Conservation (phyloP, 2,797 vertebrate genomes). For the Notoglanidium macrostoma region DNA sequence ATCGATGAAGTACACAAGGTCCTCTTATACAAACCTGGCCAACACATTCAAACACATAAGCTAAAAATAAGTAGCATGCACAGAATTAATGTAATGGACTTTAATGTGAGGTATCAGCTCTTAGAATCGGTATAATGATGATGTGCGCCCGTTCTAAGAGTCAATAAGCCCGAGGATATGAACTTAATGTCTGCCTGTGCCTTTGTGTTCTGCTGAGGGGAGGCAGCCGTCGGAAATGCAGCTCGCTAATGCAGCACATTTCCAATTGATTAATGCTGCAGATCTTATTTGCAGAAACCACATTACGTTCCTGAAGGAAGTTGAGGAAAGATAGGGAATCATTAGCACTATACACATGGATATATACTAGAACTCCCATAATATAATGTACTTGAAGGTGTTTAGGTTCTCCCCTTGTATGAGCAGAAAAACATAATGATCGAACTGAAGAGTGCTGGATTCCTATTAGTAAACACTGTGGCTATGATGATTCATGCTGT, state of each 20-base stretch:
- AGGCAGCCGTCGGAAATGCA: constrained; percentile 57
- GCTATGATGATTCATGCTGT: constrained; percentile 23
- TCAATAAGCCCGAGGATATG: constrained; percentile 56
- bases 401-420: constrained; percentile 9
- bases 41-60: constrained; percentile 20
- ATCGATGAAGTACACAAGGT: constrained; percentile 51
- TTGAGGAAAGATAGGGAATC: constrained; percentile 51
- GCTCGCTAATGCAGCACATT: constrained; percentile 64
- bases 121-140: constrained; percentile 48
- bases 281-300: constrained; percentile 67
- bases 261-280: constrained; percentile 72
- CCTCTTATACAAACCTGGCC: constrained; percentile 26
- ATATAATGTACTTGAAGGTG: constrained; percentile 34
- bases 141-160: constrained; percentile 56
- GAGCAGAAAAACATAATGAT: constrained; percentile 27
- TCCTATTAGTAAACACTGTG: constrained; percentile 34
- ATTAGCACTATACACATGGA: constrained; percentile 45
- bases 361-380: constrained; percentile 44
- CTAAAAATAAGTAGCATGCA: constrained; percentile 46
- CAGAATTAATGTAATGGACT: constrained; percentile 63
- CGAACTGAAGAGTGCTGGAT: constrained; percentile 20
- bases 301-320: constrained; percentile 65
- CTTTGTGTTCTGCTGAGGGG: constrained; percentile 63
- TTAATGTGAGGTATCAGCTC: constrained; percentile 57
- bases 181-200: constrained; percentile 51